Base-by-base conservation (phyloP, 2,113 vertebrate species). In the Lepus timidus region DNA sequence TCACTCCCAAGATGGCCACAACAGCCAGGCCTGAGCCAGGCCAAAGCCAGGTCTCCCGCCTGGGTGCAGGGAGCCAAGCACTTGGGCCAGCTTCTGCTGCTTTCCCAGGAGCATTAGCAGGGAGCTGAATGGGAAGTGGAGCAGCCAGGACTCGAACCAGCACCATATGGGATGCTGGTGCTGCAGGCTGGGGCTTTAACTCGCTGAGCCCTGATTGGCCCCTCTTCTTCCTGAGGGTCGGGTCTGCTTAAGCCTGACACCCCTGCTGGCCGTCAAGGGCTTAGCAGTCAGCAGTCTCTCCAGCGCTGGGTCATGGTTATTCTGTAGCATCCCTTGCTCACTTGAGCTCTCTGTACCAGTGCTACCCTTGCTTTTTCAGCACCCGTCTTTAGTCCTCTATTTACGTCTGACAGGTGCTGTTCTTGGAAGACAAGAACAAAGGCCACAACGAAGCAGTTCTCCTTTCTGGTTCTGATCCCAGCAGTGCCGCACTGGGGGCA, bases 361-460 rank as follows among this genome's bases (percentile, higher is more conserved):
- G 61, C 81, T 64, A 52, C 39, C 2, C 20, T 70, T 94, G 51
- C 52, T 71, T 93, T 93, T 85, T 71, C 82, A 70, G n/a, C 29
- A 79, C 16, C 20, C 25, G 25, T 76, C 88, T 87, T 90, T 88
- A 44, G 29, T 64, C n/a, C 88, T 11, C 74, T 62, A 52, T 79
- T 90, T 36, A 68, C 80, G n/a, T 85, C 33, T 51, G 49, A 6
- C 75, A 91, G 36, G 65, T 22, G 39, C 49, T 88, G 67, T 94
- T 91, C 75, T 80, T 64, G n/a, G 83, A 68, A 92, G 61, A 82
- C n/a, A 70, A 62, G 33, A 65, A 65, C 29, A 36, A 65, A 90
- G 85, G 75, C 75, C 64, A 52, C 1, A 80, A 61, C n/a, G 4
- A 33, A 64, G 13, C 51, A 39, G 1, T 33, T 82, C 11, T 90